Percentiles rank a stretch among this genome's conserved stretches.
phyloP scores from a whole-genome alignment of 2,797 vertebrate species.

The Typhlichthys subterraneus region DNA sequence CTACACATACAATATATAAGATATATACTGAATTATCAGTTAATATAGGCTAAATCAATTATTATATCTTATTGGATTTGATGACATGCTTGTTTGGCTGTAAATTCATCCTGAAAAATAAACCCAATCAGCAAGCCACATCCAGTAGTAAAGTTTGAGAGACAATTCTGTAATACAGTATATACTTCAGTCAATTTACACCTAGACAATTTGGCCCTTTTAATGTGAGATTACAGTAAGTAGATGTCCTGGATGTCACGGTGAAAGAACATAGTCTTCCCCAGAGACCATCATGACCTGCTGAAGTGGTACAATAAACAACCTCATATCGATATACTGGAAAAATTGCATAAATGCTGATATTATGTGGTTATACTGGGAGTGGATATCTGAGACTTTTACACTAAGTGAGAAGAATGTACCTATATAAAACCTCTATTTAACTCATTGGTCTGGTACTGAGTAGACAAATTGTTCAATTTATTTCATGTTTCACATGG shows the following conservation, averaged over 20 bases:
- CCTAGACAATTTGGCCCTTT: constrained; percentile 19
- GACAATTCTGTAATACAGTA: constrained; percentile 11
- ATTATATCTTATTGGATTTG: background rate
- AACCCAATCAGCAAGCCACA: background rate
- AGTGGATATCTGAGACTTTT: constrained; percentile 16
- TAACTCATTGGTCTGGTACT: constrained; percentile 25
- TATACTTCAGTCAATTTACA: constrained; percentile 17
- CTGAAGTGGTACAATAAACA: constrained; percentile 41
- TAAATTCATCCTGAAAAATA: background rate
- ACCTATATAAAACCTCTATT: constrained; percentile 20
- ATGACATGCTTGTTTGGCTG: background rate
- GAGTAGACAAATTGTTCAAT: constrained; percentile 23
- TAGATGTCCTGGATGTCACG: constrained; percentile 24
- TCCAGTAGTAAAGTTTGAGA: constrained; percentile 1
- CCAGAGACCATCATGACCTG: constrained; percentile 24
- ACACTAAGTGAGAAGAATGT: constrained; percentile 24
- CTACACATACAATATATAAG: too few species aligned
- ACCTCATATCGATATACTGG: constrained; percentile 35
- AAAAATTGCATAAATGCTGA: constrained; percentile 47
- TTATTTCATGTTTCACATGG: constrained; percentile 11
- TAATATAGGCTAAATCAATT: background rate
- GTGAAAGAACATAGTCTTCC: constrained; percentile 16
- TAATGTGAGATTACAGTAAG: constrained; percentile 31
- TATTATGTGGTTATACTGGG: constrained; percentile 22
- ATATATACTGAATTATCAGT: too few species aligned